phyloP scores from a whole-genome alignment of 2,797 vertebrate species.

The Propithecus perrieri region DNA sequence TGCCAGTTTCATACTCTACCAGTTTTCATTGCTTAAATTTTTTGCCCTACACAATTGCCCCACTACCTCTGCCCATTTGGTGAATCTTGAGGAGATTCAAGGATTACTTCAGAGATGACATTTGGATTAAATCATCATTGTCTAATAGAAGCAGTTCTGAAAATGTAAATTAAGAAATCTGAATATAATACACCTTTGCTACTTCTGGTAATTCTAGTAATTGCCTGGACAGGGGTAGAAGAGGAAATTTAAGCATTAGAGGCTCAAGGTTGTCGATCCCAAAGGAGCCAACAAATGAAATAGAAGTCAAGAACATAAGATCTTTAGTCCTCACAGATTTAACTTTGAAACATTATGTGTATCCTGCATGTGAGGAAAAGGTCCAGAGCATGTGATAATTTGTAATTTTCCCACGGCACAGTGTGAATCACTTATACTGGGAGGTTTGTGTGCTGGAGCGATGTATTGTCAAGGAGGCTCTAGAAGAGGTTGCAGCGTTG shows the following conservation, averaged over 20 bases:
- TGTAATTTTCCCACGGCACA: not conserved
- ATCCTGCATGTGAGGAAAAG: not conserved
- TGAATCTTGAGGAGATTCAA: not conserved
- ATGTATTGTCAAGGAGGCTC: not conserved
- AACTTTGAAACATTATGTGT: not conserved
- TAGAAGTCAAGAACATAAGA: not conserved
- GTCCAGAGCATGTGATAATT: not conserved
- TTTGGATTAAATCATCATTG: conserved; percentile 25
- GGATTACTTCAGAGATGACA: conserved; percentile 12
- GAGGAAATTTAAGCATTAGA: not conserved
- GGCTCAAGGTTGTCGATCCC: not conserved
- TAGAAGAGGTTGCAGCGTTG: not conserved
- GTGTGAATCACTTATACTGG: not conserved
- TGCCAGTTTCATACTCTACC: not conserved
- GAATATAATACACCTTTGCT: not conserved
- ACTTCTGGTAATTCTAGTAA: not conserved
- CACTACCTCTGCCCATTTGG: not conserved
- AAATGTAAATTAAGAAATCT: conserved; percentile 46
- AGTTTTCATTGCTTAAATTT: conserved; percentile 21
- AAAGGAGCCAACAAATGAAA: not conserved
- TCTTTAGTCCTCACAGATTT: not conserved
- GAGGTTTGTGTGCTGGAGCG: not conserved
- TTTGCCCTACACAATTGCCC: not conserved
- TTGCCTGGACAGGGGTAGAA: not conserved
- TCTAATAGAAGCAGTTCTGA: conserved; percentile 39